Evolutionary conservation across 2,888 invertebrate species (phyloP).

Genomic region (Lutraria lutraria): DNA sequence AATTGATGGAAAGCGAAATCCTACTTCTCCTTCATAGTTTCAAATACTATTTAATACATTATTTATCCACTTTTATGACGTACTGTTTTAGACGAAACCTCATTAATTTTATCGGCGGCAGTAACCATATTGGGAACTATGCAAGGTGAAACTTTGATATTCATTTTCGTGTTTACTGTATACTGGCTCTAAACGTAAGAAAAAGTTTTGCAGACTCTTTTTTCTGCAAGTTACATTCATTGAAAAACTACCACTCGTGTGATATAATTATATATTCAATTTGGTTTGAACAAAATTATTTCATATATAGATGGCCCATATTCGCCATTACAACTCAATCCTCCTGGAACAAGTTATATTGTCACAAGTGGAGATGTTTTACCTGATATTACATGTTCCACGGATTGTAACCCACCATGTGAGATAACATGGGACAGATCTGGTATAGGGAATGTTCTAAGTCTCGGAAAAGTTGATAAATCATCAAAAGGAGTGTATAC

Average conservation of each 20-base stretch:
- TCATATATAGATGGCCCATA: neutral
- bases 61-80: neutral
- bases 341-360: neutral
- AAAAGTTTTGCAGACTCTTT: too few species aligned
- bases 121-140: neutral
- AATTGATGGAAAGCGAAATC: neutral
- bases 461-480: neutral
- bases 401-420: neutral
- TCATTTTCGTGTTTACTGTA: neutral
- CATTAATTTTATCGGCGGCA: slow-evolving; percentile 8
- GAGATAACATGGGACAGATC: slow-evolving; percentile 1
- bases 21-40: neutral
- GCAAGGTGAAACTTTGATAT: neutral
- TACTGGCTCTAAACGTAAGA: neutral
- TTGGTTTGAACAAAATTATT: neutral
- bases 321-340: neutral
- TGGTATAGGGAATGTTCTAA: neutral
- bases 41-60: neutral
- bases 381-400: neutral
- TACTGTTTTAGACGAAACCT: neutral
- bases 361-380: neutral
- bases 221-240: too few species aligned
- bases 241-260: too few species aligned
- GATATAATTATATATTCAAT: too few species aligned
- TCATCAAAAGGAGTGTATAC: neutral